Evolutionary conservation across 2,888 invertebrate genomes (phyloP).

Genomic region (Tenthredo scrophulariae): DNA sequence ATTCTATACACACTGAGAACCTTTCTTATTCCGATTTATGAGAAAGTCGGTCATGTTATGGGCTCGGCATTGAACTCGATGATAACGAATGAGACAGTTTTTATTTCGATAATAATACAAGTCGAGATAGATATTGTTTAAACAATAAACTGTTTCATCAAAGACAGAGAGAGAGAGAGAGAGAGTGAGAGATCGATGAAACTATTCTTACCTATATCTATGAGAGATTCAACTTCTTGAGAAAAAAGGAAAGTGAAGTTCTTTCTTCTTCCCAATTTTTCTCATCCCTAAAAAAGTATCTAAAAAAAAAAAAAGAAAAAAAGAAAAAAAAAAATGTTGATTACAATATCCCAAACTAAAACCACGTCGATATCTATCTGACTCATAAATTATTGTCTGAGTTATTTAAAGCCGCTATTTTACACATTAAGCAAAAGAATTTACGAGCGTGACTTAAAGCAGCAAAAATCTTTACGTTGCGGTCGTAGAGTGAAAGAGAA

Average conservation of each 20-base stretch:
- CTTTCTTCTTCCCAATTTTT: not conserved
- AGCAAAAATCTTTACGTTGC: not conserved
- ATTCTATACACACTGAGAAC: not conserved
- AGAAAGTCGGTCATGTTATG: not conserved
- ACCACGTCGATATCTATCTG: not conserved
- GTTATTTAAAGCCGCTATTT: not conserved
- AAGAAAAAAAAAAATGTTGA: not conserved
- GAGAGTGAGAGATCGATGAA: not conserved
- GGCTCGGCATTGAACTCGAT: slow-evolving; percentile 33
- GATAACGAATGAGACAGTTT: slow-evolving; percentile 14
- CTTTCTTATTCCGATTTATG: not conserved
- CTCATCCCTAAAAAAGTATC: not conserved
- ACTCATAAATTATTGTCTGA: not conserved
- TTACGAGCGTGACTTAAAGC: not conserved
- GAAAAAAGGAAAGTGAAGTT: not conserved
- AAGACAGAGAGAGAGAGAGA: not conserved
- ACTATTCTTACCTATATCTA: not conserved
- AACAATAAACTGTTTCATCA: not conserved
- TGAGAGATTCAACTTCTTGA: not conserved
- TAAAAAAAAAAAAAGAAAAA: not conserved
- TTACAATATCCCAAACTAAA: not conserved
- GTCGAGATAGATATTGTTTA: not conserved
- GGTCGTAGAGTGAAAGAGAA: not conserved
- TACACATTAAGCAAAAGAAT: not conserved
- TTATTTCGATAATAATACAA: not conserved